These are phyloP conservation scores for Macaca nemestrina DNA, from an alignment of 2,113 vertebrate species.

Conservation along the genomic window DNA sequence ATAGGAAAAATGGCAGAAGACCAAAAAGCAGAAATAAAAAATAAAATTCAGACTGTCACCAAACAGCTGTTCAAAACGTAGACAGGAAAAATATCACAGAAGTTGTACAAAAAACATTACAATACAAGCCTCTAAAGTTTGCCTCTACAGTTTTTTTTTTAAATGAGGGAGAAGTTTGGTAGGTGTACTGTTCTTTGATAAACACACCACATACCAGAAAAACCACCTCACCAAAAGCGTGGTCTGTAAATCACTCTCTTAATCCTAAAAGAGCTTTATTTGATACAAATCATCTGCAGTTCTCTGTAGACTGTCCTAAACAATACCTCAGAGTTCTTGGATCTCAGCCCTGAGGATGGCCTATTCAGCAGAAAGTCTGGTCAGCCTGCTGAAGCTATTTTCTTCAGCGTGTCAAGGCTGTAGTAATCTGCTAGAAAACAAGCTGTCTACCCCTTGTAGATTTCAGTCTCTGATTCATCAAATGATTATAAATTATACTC, in stretches of 20 bases:
- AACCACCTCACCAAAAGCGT: neutral
- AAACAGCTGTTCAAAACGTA: neutral
- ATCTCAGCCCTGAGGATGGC: neutral
- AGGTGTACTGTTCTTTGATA: neutral
- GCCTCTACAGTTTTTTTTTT: neutral
- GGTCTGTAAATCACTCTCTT: constrained; percentile 4
- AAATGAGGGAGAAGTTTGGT: neutral
- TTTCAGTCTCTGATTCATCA: constrained; percentile 3
- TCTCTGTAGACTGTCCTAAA: constrained; percentile 7
- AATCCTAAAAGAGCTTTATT: constrained; percentile 16
- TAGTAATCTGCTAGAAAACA: neutral
- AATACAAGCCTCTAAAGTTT: neutral
- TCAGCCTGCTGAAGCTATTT: neutral
- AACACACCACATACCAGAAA: constrained; percentile 23
- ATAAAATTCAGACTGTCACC: neutral
- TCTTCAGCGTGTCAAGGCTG: neutral
- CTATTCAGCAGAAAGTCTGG: neutral
- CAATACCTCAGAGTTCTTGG: neutral
- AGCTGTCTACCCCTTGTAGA: neutral
- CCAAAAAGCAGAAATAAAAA: constrained; percentile 18
- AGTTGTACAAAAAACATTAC: neutral
- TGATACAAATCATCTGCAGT: neutral
- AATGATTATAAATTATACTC: neutral
- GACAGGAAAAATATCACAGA: neutral
- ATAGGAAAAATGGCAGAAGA: constrained; percentile 3